A percentile compares a stretch with the other conserved stretches of the same genome.
These are phyloP conservation scores for Loripinus fragilis DNA, from an alignment of 2,888 invertebrate species.

Conservation along the genomic window DNA sequence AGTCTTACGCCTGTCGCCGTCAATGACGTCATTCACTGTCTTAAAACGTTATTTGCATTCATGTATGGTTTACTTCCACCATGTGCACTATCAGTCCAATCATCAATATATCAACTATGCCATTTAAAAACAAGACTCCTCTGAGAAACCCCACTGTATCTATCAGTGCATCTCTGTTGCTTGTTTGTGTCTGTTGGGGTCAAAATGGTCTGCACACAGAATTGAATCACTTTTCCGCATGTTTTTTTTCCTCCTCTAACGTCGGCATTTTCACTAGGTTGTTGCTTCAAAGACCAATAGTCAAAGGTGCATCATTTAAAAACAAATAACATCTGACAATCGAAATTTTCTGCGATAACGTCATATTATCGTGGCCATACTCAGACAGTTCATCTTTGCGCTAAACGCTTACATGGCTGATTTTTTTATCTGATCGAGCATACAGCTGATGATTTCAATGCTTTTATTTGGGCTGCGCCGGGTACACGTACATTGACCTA, in stretches of 20 bases:
- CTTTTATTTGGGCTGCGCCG: slow-evolving; percentile 22
- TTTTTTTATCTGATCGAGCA: slow-evolving; percentile 12
- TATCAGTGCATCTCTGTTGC: slow-evolving; percentile 23
- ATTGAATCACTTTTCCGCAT: slow-evolving; percentile 19
- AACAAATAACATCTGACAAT: slow-evolving; percentile 14
- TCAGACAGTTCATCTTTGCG: slow-evolving; percentile 9
- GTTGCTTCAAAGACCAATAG: slow-evolving; percentile 11
- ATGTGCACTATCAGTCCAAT: slow-evolving; percentile 22
- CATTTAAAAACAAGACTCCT: slow-evolving; percentile 29
- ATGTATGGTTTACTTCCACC: slow-evolving; percentile 24
- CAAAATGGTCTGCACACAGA: slow-evolving; percentile 22
- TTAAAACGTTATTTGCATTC: slow-evolving; percentile 15
- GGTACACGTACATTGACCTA: slow-evolving; percentile 20
- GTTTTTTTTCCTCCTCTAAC: slow-evolving; percentile 29
- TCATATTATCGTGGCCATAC: neutral
- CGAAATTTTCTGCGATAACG: slow-evolving; percentile 10
- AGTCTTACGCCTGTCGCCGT: slow-evolving; percentile 24
- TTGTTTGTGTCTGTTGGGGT: slow-evolving; percentile 22
- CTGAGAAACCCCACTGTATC: slow-evolving; percentile 23
- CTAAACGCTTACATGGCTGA: slow-evolving; percentile 24
- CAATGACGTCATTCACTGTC: slow-evolving; percentile 12
- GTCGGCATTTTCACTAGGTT: slow-evolving; percentile 27
- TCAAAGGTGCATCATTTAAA: slow-evolving; percentile 21
- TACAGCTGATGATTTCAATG: slow-evolving; percentile 16
- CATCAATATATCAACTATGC: slow-evolving; percentile 15